Evolutionary conservation across 2,797 vertebrate genomes (phyloP).

Genomic region (Micropoecilia bifurca): DNA sequence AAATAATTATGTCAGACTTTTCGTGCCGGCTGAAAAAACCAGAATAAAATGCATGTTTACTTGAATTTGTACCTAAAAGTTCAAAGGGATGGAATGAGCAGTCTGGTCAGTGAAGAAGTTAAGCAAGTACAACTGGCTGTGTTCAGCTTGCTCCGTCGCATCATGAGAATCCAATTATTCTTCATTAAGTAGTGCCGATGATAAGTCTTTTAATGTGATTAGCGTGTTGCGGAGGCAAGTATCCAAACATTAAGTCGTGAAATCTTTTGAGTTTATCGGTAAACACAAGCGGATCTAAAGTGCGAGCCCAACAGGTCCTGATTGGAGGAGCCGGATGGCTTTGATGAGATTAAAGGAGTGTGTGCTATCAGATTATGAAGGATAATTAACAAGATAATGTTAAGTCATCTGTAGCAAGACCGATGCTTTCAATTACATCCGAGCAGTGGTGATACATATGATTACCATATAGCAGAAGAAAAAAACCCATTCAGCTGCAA

Average conservation of each 20-base stretch:
- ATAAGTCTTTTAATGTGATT: constrained; percentile 19
- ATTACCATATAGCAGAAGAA: constrained; percentile 10
- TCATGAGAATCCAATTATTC: constrained; percentile 19
- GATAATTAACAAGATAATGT: constrained; percentile 44
- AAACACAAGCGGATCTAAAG: background rate
- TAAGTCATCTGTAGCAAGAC: constrained; percentile 39
- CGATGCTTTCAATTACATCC: constrained; percentile 47
- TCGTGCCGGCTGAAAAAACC: background rate
- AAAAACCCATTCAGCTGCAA: background rate
- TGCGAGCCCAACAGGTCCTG: constrained; percentile 7
- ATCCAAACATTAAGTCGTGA: constrained; percentile 20
- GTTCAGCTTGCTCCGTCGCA: constrained; percentile 16
- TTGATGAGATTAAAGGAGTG: constrained; percentile 39
- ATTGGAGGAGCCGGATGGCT: constrained; percentile 28
- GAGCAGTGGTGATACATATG: constrained; percentile 46
- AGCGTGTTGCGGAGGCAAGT: background rate
- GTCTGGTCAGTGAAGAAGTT: constrained; percentile 36
- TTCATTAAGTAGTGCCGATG: constrained; percentile 18
- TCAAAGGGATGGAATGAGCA: background rate
- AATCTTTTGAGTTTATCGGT: constrained; percentile 22
- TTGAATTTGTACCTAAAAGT: background rate
- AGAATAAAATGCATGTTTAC: background rate
- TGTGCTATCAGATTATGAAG: constrained; percentile 44
- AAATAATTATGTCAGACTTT: background rate
- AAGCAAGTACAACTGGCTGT: constrained; percentile 29